A percentile compares a stretch with the other conserved stretches of the same genome.
These are phyloP conservation scores for Oreochromis aureus DNA, from an alignment of 2,113 vertebrate species.

Conservation along the genomic window DNA sequence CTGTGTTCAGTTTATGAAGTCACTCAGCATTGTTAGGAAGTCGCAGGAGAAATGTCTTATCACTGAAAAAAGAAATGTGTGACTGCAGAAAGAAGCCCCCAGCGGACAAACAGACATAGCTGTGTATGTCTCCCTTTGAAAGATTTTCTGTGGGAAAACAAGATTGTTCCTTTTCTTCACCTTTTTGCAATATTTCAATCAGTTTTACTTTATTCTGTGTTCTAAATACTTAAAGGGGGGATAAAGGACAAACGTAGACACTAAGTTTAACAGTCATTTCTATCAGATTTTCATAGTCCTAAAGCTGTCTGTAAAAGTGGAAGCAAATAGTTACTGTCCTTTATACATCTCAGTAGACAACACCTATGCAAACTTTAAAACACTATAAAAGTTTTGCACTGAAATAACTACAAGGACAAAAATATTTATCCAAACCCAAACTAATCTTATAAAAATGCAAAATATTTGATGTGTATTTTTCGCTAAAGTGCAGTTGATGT, in stretches of 20 bases:
- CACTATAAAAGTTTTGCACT: background rate
- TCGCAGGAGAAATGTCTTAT: background rate
- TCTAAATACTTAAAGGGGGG: background rate
- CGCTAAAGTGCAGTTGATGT: fast-evolving
- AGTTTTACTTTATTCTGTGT: background rate
- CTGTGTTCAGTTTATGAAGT: background rate
- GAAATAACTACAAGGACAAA: background rate
- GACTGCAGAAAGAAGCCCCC: background rate
- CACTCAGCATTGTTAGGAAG: background rate
- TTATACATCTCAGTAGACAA: background rate
- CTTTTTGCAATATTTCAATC: background rate
- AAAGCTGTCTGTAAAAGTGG: background rate
- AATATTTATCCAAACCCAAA: background rate
- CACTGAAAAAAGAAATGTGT: background rate
- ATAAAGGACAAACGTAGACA: background rate
- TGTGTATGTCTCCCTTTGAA: background rate
- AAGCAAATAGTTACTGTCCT: background rate
- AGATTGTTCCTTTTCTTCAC: background rate
- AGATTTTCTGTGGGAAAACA: background rate
- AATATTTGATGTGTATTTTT: fast-evolving
- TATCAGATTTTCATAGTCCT: background rate
- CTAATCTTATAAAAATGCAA: background rate
- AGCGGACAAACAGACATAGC: background rate
- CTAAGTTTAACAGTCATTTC: background rate
- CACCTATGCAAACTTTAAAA: background rate